Evolutionary conservation across 2,113 vertebrate genomes (phyloP), one percentile per base, ranked within the genome.

Genomic region (Oostethus manadensis): DNA sequence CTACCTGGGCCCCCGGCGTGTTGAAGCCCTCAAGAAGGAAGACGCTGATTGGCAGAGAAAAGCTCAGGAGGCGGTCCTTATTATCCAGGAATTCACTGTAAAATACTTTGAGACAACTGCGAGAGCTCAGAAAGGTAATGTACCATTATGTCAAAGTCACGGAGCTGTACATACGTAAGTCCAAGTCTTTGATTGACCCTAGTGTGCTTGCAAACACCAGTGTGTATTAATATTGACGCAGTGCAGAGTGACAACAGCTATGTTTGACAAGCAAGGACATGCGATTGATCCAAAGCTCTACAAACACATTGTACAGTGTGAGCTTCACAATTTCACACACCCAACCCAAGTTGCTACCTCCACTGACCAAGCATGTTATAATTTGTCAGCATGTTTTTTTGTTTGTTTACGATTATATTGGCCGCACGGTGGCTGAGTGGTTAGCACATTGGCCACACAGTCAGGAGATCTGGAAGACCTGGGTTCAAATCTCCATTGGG

Each of bases 51-150:
- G 97, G 97, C 94, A 98, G 84, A 92, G 90, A 78, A 98, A 98
- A 82, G 97, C 94, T 62, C 93, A 98, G 59, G 91, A 94, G 77
- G 95, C 97, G 1, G 94, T 97, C 15, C 90, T 98, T 43, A 97
- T 93, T 70, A 99, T 99, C 78, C 95, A 99, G 76, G 94, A 99
- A 74, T 93, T 98, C 74, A 99, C 97, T 47, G 94, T 99, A 56
- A 97, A 97, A 84, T 98, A 99, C 81, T 99, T 98, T 72, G 94
- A 98, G 90, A 97, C 93, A 86, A 99, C 97, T 70, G 94, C 96
- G 58, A 93, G 91, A 81, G 91, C 96, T 65, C 95, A 98, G 79
- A 99, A 97, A 92, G 95, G 97, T 99, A 89, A 57, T 23, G n/a
- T 44, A 16, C 3, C 70, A n/a, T n/a, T 21, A 23, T 54, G 23